Conservation (phyloP, 2,797 vertebrate genomes). For the Enteromius trimaculatus region DNA sequence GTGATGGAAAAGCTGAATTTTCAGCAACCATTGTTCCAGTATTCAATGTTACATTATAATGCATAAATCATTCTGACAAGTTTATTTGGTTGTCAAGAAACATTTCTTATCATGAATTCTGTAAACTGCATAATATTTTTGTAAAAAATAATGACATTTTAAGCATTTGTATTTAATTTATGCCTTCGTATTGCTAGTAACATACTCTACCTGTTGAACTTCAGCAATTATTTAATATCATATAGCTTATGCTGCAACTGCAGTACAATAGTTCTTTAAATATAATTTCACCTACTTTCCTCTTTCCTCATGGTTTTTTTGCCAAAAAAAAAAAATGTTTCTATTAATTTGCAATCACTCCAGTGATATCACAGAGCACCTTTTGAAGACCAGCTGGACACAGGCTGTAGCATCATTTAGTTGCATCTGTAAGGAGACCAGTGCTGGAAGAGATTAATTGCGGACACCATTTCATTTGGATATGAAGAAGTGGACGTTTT, state of each 20-base stretch:
- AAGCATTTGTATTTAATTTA: neutral
- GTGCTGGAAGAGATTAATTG: neutral
- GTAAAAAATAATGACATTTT: neutral
- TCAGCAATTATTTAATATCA: neutral
- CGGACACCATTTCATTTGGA: neutral
- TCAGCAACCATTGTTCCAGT: neutral
- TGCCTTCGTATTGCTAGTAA: neutral
- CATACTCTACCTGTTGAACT: neutral
- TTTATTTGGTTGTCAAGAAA: neutral
- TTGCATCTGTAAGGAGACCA: neutral
- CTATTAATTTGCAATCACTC: neutral
- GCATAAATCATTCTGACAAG: neutral
- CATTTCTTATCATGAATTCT: neutral
- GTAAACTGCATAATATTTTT: neutral
- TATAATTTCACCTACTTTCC: neutral
- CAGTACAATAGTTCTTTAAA: too few species aligned
- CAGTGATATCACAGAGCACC: neutral
- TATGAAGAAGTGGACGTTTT: neutral
- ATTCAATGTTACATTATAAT: neutral
- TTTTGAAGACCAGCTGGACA: neutral
- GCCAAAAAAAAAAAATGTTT: neutral
- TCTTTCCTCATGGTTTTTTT: neutral
- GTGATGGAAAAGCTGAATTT: neutral
- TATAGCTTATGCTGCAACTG: neutral
- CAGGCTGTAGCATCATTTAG: slow-evolving; percentile 4